Evolutionary conservation across 2,113 vertebrate genomes (phyloP).

Genomic region (Empidonax traillii): DNA sequence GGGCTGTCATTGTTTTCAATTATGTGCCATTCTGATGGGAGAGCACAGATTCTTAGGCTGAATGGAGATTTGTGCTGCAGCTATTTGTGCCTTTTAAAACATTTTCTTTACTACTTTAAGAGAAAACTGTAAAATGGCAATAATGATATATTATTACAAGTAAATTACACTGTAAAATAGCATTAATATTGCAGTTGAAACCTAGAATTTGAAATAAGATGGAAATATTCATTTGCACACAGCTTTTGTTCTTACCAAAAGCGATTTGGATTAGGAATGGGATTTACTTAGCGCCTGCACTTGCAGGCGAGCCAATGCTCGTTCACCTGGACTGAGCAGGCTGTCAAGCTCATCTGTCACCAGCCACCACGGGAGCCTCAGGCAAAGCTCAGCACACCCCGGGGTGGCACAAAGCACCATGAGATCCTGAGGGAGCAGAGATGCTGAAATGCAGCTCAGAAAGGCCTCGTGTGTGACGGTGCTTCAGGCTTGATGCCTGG

Average conservation of each 20-base stretch:
- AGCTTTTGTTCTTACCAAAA: slow-evolving; percentile 79
- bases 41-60: slow-evolving; percentile 69
- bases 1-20: slow-evolving; percentile 76
- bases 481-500: fast-evolving
- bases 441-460: fast-evolving
- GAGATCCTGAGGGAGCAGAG: fast-evolving
- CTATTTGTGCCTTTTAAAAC: slow-evolving; percentile 76
- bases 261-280: slow-evolving; percentile 62
- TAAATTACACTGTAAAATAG: slow-evolving; percentile 80
- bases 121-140: slow-evolving; percentile 81
- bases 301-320: not conserved
- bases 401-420: fast-evolving
- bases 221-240: slow-evolving; percentile 79
- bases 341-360: not conserved
- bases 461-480: fast-evolving
- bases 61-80: slow-evolving; percentile 72
- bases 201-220: slow-evolving; percentile 82
- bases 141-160: slow-evolving; percentile 84
- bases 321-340: slow-evolving; percentile 37
- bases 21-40: slow-evolving; percentile 70
- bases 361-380: not conserved
- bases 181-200: slow-evolving; percentile 80
- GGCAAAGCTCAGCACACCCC: fast-evolving
- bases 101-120: slow-evolving; percentile 81
- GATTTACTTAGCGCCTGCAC: not conserved